These are phyloP conservation scores for Leptinotarsa lineolata DNA, from an alignment of 1,140 invertebrate genomes.

Conservation along the genomic window DNA sequence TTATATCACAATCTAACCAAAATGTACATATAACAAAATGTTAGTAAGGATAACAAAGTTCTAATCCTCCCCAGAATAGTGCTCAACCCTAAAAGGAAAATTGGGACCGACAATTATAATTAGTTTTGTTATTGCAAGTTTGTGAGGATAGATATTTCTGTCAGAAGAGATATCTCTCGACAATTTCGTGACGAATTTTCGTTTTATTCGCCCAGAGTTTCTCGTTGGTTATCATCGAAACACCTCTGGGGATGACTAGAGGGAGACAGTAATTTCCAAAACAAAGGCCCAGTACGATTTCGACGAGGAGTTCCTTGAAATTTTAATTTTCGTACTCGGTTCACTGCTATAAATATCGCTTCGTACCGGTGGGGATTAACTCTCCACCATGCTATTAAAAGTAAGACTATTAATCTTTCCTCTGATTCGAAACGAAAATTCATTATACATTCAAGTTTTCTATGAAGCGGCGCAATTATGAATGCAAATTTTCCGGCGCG, in stretches of 20 bases:
- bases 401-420: conserved; percentile 5
- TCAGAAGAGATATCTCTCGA: not conserved
- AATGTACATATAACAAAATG: too few relatives aligned
- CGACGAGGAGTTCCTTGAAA: not conserved
- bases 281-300: not conserved
- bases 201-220: not conserved
- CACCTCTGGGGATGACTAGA: not conserved
- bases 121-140: too few relatives aligned
- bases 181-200: conserved; percentile 1
- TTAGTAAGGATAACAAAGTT: too few relatives aligned
- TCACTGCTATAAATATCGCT: not conserved
- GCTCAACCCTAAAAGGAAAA: too few relatives aligned
- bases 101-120: too few relatives aligned
- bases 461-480: conserved; percentile 1
- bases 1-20: too few relatives aligned
- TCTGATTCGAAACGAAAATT: conserved; percentile 6
- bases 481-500: not conserved
- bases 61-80: too few relatives aligned
- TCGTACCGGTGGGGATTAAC: not conserved
- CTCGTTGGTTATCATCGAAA: not conserved
- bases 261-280: not conserved
- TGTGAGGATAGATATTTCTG: too few relatives aligned
- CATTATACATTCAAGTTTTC: conserved; percentile 4
- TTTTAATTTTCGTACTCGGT: not conserved
- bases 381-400: not conserved